Conservation (phyloP, 2,797 vertebrate genomes). For the Lemur catta region DNA sequence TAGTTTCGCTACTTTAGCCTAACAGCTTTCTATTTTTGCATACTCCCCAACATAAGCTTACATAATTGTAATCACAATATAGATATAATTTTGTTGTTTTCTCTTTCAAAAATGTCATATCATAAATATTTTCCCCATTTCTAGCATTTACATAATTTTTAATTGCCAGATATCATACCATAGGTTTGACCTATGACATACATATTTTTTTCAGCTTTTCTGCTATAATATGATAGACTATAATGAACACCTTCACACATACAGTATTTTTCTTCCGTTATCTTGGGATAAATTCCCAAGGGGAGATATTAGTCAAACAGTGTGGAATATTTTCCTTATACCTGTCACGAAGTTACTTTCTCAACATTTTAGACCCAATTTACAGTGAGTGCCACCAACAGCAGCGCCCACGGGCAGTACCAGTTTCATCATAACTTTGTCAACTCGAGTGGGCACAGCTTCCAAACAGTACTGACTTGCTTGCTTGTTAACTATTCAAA, state of each 20-base stretch:
- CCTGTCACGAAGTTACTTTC: not conserved
- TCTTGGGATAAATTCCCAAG: not conserved
- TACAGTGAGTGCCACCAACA: not conserved
- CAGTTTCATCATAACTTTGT: not conserved
- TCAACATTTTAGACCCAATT: not conserved
- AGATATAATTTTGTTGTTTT: not conserved
- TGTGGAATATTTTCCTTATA: not conserved
- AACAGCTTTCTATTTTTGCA: not conserved
- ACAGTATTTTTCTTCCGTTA: not conserved
- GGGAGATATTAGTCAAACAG: not conserved
- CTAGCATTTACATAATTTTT: not conserved
- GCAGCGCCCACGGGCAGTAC: rapidly evolving
- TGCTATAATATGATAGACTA: not conserved
- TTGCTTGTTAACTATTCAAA: not conserved
- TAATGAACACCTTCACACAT: not conserved
- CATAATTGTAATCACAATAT: no score
- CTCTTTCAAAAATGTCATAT: not conserved
- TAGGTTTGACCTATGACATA: not conserved
- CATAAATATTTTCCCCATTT: not conserved
- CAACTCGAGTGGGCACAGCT: not conserved
- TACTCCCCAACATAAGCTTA: not conserved
- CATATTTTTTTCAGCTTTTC: not conserved
- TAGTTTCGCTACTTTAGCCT: not conserved
- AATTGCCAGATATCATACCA: not conserved
- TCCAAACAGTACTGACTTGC: not conserved